Evolutionary conservation across 2,113 vertebrate species (phyloP), one percentile per base, ranked within the genome.

Genomic region (Gorsachius goisagi): DNA sequence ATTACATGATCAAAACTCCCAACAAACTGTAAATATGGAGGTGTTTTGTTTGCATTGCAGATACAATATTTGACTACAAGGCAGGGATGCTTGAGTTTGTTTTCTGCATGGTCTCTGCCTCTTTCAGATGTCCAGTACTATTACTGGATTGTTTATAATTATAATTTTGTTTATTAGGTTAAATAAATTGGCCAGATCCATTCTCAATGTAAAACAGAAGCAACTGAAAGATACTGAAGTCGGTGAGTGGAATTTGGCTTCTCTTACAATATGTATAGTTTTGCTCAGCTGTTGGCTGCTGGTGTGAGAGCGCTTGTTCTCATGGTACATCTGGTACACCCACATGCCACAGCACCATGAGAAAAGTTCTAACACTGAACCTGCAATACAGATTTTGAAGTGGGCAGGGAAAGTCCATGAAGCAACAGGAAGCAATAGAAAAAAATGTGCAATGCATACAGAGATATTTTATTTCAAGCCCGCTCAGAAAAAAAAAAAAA

Each of bases 171-270:
- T 94, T 83, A 84, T 92, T 41, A 50, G 41, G 41, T 85, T 89
- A 55, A 66, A 77, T 72, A 73, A 77, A 52, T 35, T 20, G 49
- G 15, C 45, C 28, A 59, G 58, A 85, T 76, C 76, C n/a, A 20
- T 72, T 75, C 69, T 72, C 83, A 81, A 1, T 56, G 27, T 84
- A 66, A 89, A 95, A 72, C 58, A 91, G 58, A 89, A 84, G 62
- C 35, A 78, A 81, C 16, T 55, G 53, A 85, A 49, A 72, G 62
- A 62, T 93, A 53, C 81, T 80, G 89, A 91, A 94, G 77, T 41
- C 92, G 66, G 8, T n/a, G 94, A 85, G 71, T 76, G 55, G 93
- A 64, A 94, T 85, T 41, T 94, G 66, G 53, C 45, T 55, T 95
- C 67, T 73, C 66, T 72, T 68, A 47, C 17, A 56, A 52, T 53